A percentile compares a stretch with the other conserved stretches of the same genome.
phyloP scores from a whole-genome alignment of 2,797 vertebrate genomes.

The Dromococcyx pavoninus region DNA sequence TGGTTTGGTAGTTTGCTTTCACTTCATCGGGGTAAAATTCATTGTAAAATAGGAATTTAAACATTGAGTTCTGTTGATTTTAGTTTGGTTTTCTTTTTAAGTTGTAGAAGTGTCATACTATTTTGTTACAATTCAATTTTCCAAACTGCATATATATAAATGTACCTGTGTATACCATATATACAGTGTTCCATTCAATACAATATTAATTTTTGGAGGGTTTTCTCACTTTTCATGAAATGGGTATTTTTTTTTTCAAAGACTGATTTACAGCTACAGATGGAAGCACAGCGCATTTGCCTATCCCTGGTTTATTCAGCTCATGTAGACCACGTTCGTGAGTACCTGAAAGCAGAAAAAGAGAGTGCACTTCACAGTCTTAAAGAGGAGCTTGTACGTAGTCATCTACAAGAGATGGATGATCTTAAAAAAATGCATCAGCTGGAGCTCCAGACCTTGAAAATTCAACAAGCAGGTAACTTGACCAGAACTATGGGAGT shows the following conservation, averaged over 20 bases:
- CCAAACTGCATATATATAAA: background rate
- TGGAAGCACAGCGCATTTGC: constrained; percentile 94
- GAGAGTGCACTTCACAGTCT: constrained; percentile 76
- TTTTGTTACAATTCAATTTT: background rate
- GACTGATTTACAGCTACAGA: constrained; percentile 87
- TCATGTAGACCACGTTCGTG: constrained; percentile 86
- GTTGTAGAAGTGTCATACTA: background rate
- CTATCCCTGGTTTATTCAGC: constrained; percentile 90
- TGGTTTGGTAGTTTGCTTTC: fast-evolving
- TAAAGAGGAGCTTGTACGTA: constrained; percentile 76
- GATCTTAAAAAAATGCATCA: constrained; percentile 74
- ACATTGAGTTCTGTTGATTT: background rate
- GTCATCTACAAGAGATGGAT: constrained; percentile 74
- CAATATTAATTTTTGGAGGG: background rate
- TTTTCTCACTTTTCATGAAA: constrained; percentile 6
- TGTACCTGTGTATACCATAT: background rate
- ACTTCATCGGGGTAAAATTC: background rate
- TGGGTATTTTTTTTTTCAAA: constrained; percentile 57
- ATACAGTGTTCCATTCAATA: background rate
- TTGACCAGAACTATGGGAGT: background rate
- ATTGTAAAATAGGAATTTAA: background rate
- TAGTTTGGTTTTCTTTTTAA: background rate
- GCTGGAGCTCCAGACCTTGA: constrained; percentile 68
- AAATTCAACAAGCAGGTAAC: constrained; percentile 77
- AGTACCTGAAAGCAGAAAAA: constrained; percentile 82